A percentile compares a stretch with the other conserved stretches of the same genome.
Evolutionary conservation across 2,888 invertebrate species (phyloP).

Genomic region (Agrotis ipsilon): DNA sequence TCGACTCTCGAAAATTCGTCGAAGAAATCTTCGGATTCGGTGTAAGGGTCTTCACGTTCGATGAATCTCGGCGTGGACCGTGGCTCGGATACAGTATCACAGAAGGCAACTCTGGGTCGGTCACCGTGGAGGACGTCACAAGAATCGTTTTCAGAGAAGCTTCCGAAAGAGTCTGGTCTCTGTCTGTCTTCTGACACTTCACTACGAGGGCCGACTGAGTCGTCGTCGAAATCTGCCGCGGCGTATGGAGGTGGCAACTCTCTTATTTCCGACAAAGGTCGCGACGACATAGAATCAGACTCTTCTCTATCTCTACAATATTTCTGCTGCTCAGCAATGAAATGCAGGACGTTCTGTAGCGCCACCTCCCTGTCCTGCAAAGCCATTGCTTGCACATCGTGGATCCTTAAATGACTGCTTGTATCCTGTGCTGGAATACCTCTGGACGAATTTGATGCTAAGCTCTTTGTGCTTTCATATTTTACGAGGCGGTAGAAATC

Average conservation of each 20-base stretch:
- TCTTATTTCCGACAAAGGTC: constrained; percentile 91
- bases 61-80: constrained; percentile 87
- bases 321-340: constrained; percentile 95
- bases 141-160: constrained; percentile 89
- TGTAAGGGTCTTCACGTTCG: constrained; percentile 87
- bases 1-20: constrained; percentile 82
- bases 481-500: constrained; percentile 96
- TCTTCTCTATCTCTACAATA: constrained; percentile 92
- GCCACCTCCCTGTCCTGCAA: constrained; percentile 93
- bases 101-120: constrained; percentile 79
- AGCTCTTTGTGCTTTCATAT: constrained; percentile 95
- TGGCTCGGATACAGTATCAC: constrained; percentile 87
- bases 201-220: constrained; percentile 87
- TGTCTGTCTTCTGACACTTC: constrained; percentile 88
- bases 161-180: constrained; percentile 87
- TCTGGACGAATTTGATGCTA: constrained; percentile 94
- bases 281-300: constrained; percentile 90
- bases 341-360: constrained; percentile 94
- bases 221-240: constrained; percentile 87
- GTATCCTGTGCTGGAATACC: constrained; percentile 91
- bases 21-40: constrained; percentile 85
- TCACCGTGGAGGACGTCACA: constrained; percentile 83
- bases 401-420: constrained; percentile 84
- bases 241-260: constrained; percentile 90
- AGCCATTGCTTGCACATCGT: constrained; percentile 87